Percentiles rank a stretch among this genome's conserved stretches.
Conservation (phyloP, 2,797 vertebrate genomes). For the Halcyon smyrnensis region DNA sequence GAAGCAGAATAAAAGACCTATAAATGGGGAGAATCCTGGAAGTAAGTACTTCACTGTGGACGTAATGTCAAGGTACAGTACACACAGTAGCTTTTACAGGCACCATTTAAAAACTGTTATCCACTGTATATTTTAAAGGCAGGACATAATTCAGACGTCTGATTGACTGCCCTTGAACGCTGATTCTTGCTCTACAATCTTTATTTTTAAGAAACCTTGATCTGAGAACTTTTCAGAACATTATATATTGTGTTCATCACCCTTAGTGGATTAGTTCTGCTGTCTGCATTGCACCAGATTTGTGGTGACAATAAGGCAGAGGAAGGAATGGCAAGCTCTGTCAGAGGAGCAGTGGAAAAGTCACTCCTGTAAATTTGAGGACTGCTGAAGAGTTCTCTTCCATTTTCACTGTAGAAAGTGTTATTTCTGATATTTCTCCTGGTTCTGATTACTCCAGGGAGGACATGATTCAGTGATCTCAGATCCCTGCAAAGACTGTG, state of each 20-base stretch:
- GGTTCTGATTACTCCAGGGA: neutral
- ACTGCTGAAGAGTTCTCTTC: neutral
- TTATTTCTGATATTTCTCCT: neutral
- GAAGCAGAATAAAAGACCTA: conserved; percentile 40
- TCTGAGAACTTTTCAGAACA: neutral
- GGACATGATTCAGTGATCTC: neutral
- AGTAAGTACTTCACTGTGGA: conserved; percentile 39
- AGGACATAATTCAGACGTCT: conserved; percentile 48
- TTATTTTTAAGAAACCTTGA: conserved; percentile 40
- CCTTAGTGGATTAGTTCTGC: neutral
- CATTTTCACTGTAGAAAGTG: neutral
- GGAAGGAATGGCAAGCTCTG: neutral
- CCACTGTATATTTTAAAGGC: conserved; percentile 21
- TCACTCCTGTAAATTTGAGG: neutral
- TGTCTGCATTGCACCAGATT: neutral
- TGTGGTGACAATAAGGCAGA: neutral
- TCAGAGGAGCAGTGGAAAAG: neutral
- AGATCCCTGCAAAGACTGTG: neutral
- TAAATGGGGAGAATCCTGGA: conserved; percentile 40
- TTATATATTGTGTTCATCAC: neutral
- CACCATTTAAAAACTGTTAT: conserved; percentile 38
- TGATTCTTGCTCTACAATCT: neutral
- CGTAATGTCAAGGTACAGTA: conserved; percentile 65
- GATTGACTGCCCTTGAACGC: neutral
- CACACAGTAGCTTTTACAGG: neutral